Percentiles rank a stretch among this genome's conserved stretches.
Conservation (phyloP, 2,797 vertebrate genomes). For the Anguilla megastoma region DNA sequence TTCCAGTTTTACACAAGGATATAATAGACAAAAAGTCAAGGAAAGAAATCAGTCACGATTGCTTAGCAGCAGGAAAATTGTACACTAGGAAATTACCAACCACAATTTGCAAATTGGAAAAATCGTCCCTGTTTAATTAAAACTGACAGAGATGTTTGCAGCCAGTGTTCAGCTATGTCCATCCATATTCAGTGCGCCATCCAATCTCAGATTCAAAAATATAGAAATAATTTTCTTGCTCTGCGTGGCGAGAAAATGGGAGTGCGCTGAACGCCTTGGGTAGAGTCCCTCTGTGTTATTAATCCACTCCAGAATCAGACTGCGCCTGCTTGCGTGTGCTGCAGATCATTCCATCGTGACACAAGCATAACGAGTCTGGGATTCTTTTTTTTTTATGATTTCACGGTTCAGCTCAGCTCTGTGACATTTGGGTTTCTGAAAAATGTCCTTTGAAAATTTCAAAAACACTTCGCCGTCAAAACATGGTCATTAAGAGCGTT, state of each 20-base stretch:
- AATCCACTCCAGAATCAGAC: neutral
- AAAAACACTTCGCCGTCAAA: neutral
- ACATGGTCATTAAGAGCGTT: neutral
- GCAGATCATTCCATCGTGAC: neutral
- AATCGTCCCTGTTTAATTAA: slow-evolving; percentile 11
- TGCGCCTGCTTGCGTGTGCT: neutral
- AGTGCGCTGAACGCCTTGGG: neutral
- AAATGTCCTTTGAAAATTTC: neutral
- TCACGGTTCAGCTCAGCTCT: neutral
- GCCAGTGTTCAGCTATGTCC: neutral
- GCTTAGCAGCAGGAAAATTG: neutral
- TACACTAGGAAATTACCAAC: slow-evolving; percentile 21
- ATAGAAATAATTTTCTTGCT: neutral
- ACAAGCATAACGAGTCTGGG: neutral
- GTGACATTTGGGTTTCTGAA: neutral
- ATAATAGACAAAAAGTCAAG: neutral
- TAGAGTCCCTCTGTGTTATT: neutral
- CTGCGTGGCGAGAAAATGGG: neutral
- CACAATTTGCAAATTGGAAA: slow-evolving; percentile 13
- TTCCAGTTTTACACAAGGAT: neutral
- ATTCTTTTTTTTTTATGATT: neutral
- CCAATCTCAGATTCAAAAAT: neutral
- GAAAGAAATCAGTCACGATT: neutral
- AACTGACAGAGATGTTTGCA: neutral
- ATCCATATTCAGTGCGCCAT: neutral